Conservation (phyloP, 92 coral and sea anemone genomes). For the Palythoa caribaeorum region DNA sequence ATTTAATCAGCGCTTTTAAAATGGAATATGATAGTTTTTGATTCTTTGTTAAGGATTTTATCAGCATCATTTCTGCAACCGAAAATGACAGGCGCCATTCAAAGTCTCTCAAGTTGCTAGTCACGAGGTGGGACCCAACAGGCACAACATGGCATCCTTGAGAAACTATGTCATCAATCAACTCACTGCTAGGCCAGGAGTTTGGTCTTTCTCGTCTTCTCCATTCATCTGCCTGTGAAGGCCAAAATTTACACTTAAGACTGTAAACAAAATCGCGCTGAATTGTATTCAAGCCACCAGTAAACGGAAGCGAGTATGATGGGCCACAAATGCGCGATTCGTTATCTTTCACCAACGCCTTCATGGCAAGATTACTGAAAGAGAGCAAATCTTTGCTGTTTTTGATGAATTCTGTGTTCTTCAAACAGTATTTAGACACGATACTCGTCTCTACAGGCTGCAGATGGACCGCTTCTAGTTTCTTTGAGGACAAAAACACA, state of each 20-base stretch:
- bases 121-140: conserved; percentile 69
- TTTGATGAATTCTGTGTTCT: conserved; percentile 65
- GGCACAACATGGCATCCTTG: conserved; percentile 82
- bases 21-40: conserved; percentile 74
- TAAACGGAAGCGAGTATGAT: conserved; percentile 60
- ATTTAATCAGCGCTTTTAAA: conserved; percentile 72
- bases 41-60: conserved; percentile 55
- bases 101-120: conserved; percentile 54
- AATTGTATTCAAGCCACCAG: conserved; percentile 45
- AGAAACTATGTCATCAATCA: conserved; percentile 54
- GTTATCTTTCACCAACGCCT: conserved; percentile 39
- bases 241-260: conserved; percentile 79
- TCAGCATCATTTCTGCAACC: conserved; percentile 70
- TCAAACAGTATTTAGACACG: conserved; percentile 56
- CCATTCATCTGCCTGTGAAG: conserved; percentile 85
- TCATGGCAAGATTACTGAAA: conserved; percentile 20
- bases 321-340: conserved; percentile 63
- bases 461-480: not conserved
- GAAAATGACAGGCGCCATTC: conserved; percentile 91
- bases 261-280: conserved; percentile 84
- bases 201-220: conserved; percentile 55
- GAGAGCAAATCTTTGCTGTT: conserved; percentile 57
- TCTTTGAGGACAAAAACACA: conserved; percentile 47
- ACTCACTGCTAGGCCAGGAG: conserved; percentile 66
- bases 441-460: conserved; percentile 16